Evolutionary conservation across 2,113 vertebrate genomes (phyloP), one percentile per base, ranked within the genome.

Genomic region (Azemiops feae): DNA sequence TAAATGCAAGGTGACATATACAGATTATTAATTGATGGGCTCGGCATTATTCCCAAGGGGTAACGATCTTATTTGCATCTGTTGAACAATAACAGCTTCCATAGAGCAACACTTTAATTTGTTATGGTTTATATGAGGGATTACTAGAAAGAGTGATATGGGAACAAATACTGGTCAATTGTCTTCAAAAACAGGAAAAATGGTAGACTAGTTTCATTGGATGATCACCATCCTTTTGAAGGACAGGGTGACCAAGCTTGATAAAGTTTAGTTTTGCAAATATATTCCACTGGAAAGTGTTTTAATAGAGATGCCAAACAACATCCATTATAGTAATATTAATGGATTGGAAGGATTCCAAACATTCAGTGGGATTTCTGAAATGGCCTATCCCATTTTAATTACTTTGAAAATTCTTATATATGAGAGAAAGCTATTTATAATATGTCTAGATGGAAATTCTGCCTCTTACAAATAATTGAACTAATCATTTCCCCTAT

Each of bases 181-280:
- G 86, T 25, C 43, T 93, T 64, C 22, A 53, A 89, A 85, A 89
- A 92, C 92, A 92, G 9, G 60, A 92, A 91, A 69, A 92, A 87
- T 11, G 18, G 6, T 2, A 55, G 45, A 20, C 64, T 94, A 88
- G 58, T 93, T 94, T 93, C 93, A 2, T 53, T 43, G 7, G 92
- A 34, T n/a, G 45, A 54, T 34, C 55, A 57, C 39, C 85, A 0
- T 2, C 47, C 85, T 57, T 94, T 89, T 16, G 22, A 86, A 90
- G 7, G 87, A 94, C 90, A 90, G 92, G 2, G 7, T 96, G 47
- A 23, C 87, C 10, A 0, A 2, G 8, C 39, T 95, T 94, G 94
- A 64, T 94, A 93, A 96, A 91, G 10, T 39, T 92, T 57, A 94
- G 60, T 20, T 27, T 92, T 89, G 91, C 95, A 22, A 69, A 30